Evolutionary conservation across 2,888 invertebrate species (phyloP), one percentile per base, ranked within the genome.

Genomic region (Macaria liturata): DNA sequence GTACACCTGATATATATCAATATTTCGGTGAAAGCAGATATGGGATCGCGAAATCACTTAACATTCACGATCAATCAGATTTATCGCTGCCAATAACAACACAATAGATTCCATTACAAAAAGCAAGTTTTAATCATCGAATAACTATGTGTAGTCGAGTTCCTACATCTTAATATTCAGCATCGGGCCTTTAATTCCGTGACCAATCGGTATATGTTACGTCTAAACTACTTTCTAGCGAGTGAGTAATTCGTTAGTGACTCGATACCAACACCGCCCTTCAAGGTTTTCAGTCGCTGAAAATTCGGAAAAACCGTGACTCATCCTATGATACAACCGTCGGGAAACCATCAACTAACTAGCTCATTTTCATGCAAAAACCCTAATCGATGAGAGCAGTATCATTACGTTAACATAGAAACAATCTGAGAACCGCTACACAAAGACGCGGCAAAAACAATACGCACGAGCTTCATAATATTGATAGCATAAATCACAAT

Each of bases 221-320:
- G 75, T 69, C 74, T 76, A 78, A 42, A 71, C 73, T 68, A 80
- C 86, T 85, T 84, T 86, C 82, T 79, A 79, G 64, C 74, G 64
- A 62, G 74, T 89, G 90, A 90, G 83, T 90, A 88, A 89, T 80
- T 60, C 65, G 42, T 34, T 57, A 49, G 75, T 73, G 71, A 78
- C 74, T 71, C 70, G 78, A 80, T 72, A 78, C 79, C 44, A 20
- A 8, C 71, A 76, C 79, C 64, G 78, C 80, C 75, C 79, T 87
- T 83, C 80, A 84, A 82, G 82, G 90, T 81, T 88, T 89, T 88
- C 90, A 80, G 80, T 30, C 46, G 59, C 55, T 59, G 64, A 64
- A 90, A 91, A 88, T 88, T 88, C 80, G 88, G 90, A 74, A 91
- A 91, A 85, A 81, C 84, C 86, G 69, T 91, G 91, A 91, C 72